Evolutionary conservation across 1,140 invertebrate species (phyloP).

Genomic region (Penaeus vannamei): DNA sequence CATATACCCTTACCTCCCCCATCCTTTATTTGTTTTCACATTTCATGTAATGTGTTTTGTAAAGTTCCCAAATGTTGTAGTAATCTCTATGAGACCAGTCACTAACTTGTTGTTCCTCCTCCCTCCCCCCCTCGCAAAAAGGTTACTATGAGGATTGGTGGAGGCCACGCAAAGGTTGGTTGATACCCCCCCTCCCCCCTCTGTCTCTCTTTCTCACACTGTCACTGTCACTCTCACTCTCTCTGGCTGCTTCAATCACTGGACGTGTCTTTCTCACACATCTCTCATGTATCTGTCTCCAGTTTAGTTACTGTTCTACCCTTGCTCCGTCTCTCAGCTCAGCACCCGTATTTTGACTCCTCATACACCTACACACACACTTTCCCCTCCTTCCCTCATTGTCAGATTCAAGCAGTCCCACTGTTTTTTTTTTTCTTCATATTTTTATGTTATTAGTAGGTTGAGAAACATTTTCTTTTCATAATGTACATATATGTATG

Average conservation of each 20-base stretch:
- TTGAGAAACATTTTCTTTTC: too few relatives aligned
- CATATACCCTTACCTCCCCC: too few relatives aligned
- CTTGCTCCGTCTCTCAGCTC: not conserved
- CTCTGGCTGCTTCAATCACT: constrained; percentile 1
- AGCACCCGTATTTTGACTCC: too few relatives aligned
- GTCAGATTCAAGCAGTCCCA: too few relatives aligned
- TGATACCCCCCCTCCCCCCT: constrained; percentile 42
- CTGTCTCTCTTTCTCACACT: constrained; percentile 11
- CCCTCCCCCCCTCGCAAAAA: constrained; percentile 89
- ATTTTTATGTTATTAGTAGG: too few relatives aligned
- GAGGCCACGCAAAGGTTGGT: constrained; percentile 93
- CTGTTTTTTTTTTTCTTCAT: too few relatives aligned
- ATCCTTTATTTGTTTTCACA: not conserved
- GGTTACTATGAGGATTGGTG: constrained; percentile 97
- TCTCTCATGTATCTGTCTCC: not conserved
- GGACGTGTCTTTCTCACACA: constrained; percentile 26
- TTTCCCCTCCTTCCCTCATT: too few relatives aligned
- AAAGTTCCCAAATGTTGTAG: not conserved
- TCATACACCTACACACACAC: too few relatives aligned
- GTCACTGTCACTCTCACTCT: constrained; percentile 10
- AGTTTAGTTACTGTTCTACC: not conserved
- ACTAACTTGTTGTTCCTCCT: constrained; percentile 78
- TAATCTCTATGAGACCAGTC: not conserved
- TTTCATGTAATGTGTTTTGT: constrained; percentile 1
- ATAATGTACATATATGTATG: too few relatives aligned